phyloP scores from a whole-genome alignment of 35 echinoderm and acorn worm species.

The Ptychodera flava region DNA sequence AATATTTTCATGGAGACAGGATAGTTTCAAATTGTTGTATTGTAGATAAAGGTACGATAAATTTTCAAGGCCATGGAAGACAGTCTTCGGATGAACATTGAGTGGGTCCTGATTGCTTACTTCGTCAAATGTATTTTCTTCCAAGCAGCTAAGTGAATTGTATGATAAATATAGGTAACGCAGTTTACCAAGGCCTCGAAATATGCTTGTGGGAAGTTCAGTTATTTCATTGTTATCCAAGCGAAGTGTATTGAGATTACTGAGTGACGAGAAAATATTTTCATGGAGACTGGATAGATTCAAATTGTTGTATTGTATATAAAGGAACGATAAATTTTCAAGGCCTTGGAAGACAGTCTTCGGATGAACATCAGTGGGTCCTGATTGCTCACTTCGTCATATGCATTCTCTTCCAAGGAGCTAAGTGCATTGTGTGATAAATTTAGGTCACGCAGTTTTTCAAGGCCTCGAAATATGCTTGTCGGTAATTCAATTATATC shows the following conservation, averaged over 20 bases:
- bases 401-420: no score
- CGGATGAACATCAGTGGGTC: no score
- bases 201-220: background rate
- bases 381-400: background rate
- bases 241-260: background rate
- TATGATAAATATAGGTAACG: background rate
- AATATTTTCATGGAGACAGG: background rate
- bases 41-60: background rate
- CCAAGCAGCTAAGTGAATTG: background rate
- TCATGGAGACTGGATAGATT: background rate
- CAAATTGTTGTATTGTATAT: background rate
- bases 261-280: background rate
- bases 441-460: no score
- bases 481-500: no score
- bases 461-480: no score
- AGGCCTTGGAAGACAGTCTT: background rate
- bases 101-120: background rate
- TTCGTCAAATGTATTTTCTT: background rate
- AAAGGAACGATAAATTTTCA: background rate
- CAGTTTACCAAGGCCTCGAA: background rate
- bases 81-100: background rate
- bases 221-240: background rate
- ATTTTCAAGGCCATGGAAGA: background rate
- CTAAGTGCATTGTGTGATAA: no score
- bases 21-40: background rate